Base-by-base conservation (phyloP, 2,888 invertebrate species). In the Diarsia mendica region DNA sequence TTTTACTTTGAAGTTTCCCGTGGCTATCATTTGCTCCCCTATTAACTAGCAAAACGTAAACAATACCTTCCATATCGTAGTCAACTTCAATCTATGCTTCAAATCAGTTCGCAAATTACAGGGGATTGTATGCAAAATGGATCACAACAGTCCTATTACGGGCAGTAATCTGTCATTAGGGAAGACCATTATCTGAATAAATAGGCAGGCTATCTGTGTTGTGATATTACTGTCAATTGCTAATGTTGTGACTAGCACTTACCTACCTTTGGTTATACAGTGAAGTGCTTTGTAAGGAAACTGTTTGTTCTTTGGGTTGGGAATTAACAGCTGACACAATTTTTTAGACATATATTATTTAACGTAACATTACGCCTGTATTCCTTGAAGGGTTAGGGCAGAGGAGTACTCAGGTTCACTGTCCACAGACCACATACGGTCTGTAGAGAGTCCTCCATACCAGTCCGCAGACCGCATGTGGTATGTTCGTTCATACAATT, bases 101-200 rank as follows among this genome's bases (percentile, higher is more conserved):
- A 63, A 82, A 66, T 68, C 49, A 51, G 61, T 60, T 28, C 28
- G 58, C 65, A 83, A 81, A 83, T 83, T 83, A 83, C 51, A 81
- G 70, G 39, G 82, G 49, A 70, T 61, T 76, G 67, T 76, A 67
- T 84, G 82, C 77, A 81, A 84, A 82, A 84, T 82, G 70, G 66
- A 72, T 70, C 67, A 70, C 65, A 76, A 81, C 60, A 53, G 85
- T 20, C 46, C 80, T 39, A 74, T 73, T 74, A 70, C 69, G n/a
- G 61, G 3, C 51, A 33, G 69, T 64, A 84, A 84, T 82, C 69
- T 80, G 72, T 80, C 72, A 76, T 84, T 80, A 84, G 63, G 58
- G 11, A 55, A 60, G 53, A 18, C 67, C 63, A 64, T 72, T 75
- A 69, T 67, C 61, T 84, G 39, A 80, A 82, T 80, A 82, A 84